These are phyloP conservation scores for Sus cebifrons DNA, from an alignment of 2,797 vertebrate species.

Conservation along the genomic window DNA sequence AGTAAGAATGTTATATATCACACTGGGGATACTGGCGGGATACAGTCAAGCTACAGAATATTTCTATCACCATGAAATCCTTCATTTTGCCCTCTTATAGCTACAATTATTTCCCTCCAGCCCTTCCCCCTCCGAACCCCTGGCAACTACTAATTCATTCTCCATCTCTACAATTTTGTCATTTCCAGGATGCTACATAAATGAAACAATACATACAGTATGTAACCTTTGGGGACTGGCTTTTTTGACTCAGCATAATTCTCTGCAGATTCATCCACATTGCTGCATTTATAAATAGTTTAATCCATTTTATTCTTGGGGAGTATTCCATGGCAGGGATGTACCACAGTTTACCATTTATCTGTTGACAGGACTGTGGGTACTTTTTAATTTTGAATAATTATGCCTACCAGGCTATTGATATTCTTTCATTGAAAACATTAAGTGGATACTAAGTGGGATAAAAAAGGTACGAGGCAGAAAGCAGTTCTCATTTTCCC, in stretches of 20 bases:
- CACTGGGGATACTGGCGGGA: neutral
- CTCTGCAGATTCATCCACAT: slow-evolving; percentile 45
- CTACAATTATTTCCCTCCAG: neutral
- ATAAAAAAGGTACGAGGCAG: slow-evolving; percentile 56
- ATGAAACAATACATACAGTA: slow-evolving; percentile 37
- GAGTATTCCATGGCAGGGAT: slow-evolving; percentile 20
- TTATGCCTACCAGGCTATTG: neutral
- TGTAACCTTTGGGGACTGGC: slow-evolving; percentile 5
- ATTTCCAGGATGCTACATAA: slow-evolving; percentile 13
- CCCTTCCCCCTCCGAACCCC: neutral
- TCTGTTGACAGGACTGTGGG: slow-evolving; percentile 45
- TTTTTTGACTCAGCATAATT: neutral
- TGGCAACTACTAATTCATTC: slow-evolving; percentile 39
- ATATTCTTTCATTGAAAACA: slow-evolving; percentile 60
- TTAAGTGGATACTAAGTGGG: neutral
- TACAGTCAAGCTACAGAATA: slow-evolving; percentile 11
- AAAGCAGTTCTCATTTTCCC: slow-evolving; percentile 45
- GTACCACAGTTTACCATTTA: slow-evolving; percentile 35
- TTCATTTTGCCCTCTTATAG: slow-evolving; percentile 28
- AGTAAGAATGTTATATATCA: slow-evolving; percentile 15
- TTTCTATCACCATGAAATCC: slow-evolving; percentile 3
- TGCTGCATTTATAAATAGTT: neutral
- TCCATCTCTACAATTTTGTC: slow-evolving; percentile 49
- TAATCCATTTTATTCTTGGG: slow-evolving; percentile 49
- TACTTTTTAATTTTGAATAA: slow-evolving; percentile 48